These are phyloP conservation scores for Heterocephalus glaber DNA, from an alignment of 2,113 vertebrate species.

Conservation along the genomic window DNA sequence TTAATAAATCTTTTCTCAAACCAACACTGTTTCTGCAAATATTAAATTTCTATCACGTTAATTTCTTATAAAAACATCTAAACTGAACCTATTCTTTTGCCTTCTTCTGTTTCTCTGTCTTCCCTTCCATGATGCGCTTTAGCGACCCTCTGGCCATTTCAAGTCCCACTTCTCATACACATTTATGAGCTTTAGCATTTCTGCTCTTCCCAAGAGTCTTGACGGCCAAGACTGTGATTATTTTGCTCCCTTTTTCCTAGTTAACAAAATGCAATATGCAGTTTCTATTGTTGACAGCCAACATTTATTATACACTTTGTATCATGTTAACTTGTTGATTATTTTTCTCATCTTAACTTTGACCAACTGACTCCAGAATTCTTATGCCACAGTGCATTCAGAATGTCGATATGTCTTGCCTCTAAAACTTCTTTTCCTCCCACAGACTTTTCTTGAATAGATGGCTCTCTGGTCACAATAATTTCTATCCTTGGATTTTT, in stretches of 20 bases:
- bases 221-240: constrained; percentile 33
- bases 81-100: constrained; percentile 60
- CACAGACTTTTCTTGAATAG: background rate
- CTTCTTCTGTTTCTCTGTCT: constrained; percentile 65
- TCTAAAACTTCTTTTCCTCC: constrained; percentile 40
- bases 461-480: background rate
- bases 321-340: constrained; percentile 34
- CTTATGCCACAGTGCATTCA: background rate
- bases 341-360: constrained; percentile 62
- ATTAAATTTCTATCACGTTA: constrained; percentile 56
- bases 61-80: constrained; percentile 58
- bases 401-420: background rate
- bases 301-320: constrained; percentile 40
- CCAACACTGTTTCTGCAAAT: constrained; percentile 53
- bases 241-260: constrained; percentile 33
- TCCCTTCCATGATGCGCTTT: constrained; percentile 63
- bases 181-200: constrained; percentile 64
- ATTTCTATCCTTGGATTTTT: background rate
- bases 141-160: constrained; percentile 67
- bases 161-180: constrained; percentile 65
- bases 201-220: constrained; percentile 46
- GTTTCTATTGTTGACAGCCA: constrained; percentile 46
- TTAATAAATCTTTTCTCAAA: constrained; percentile 56
- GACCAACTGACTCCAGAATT: constrained; percentile 17
- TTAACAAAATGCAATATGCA: constrained; percentile 59